Evolutionary conservation across 1,140 invertebrate genomes (phyloP), one percentile per base, ranked within the genome.

Genomic region (Drosophila pseudoobscura): DNA sequence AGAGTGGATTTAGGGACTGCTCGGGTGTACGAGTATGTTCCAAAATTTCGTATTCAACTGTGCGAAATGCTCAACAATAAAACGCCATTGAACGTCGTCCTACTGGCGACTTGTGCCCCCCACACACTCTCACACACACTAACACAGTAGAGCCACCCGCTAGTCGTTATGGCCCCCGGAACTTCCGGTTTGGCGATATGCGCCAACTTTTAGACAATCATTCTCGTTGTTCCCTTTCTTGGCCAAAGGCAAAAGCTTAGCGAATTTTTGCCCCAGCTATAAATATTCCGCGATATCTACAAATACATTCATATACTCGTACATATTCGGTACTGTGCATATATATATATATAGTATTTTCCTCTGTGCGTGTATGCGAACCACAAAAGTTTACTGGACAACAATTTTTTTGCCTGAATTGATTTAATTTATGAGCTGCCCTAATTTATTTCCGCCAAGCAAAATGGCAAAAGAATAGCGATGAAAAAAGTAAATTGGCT

Each of bases 181-280:
- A 85, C 74, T 80, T 85, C 80, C 80, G 82, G 80, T 75, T 80
- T 47, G 61, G 45, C 80, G 69, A 85, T 87, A 82, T 71, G 55
- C 78, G 82, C 82, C 78, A 85, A 87, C 74, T 85, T 87, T 82
- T 49, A 87, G 82, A 85, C 78, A 87, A 85, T 85, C 68, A 85
- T 85, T 85, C 76, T 70, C 60, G 31, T 20, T 3, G 62, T 43
- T 50, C 63, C 51, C 63, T 44, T 77, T 80, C 78, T 66, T 64
- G 55, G 75, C 61, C 58, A 78, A 87, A 62, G 68, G 62, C 74
- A 59, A 77, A 77, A 82, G 82, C 78, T 75, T 71, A 78, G 78
- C 75, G 45, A 58, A 65, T 72, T 75, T 83, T 72, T 35, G 60
- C 61, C 51, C 74, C 61, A 59, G 69, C 70, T 79, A 85, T 84